These are phyloP conservation scores for Pygoscelis adeliae DNA, from an alignment of 2,113 vertebrate genomes.

Conservation along the genomic window DNA sequence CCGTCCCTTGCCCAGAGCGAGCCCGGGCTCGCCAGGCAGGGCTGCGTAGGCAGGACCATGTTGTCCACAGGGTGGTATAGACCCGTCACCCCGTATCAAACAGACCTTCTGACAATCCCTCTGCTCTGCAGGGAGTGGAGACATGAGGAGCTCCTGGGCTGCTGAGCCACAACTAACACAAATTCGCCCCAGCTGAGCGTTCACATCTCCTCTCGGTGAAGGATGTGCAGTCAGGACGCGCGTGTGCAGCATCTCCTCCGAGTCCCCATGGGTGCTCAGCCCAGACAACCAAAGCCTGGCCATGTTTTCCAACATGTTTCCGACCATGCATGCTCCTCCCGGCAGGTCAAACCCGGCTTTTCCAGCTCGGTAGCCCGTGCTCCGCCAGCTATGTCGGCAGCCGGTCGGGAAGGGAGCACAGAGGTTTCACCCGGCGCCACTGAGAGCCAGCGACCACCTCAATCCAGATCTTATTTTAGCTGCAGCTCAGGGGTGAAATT, in stretches of 20 bases:
- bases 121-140: not conserved
- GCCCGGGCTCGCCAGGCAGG: not conserved
- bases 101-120: not conserved
- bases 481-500: conserved; percentile 31
- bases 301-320: rapidly evolving
- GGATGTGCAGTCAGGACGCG: rapidly evolving
- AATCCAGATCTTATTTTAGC: conserved; percentile 50
- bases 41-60: rapidly evolving
- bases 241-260: not conserved
- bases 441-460: not conserved
- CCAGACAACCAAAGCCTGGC: not conserved
- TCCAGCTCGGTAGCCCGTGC: not conserved
- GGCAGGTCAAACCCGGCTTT: not conserved
- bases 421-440: not conserved
- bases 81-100: not conserved
- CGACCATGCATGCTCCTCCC: rapidly evolving
- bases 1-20: rapidly evolving
- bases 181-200: not conserved
- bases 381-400: not conserved
- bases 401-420: rapidly evolving
- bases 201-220: rapidly evolving
- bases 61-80: rapidly evolving
- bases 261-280: not conserved
- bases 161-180: not conserved
- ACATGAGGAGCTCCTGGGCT: not conserved